Evolutionary conservation across 2,888 invertebrate genomes (phyloP).

Genomic region (Acanthococcus lagerstroemiae): DNA sequence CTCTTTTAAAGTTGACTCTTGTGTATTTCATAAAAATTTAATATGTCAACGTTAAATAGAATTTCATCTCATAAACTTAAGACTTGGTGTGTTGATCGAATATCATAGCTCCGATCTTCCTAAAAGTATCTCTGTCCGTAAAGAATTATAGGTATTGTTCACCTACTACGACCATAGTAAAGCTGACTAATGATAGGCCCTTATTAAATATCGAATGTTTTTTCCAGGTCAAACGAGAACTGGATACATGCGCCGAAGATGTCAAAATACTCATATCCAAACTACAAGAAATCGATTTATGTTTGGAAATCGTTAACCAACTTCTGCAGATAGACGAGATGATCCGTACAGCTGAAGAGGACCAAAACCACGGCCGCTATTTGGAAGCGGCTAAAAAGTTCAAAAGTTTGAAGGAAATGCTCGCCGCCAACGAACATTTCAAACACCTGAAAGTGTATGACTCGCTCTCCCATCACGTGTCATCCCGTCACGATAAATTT

Average conservation of each 20-base stretch:
- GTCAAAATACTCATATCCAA: slow-evolving; percentile 48
- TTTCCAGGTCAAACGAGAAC: slow-evolving; percentile 48
- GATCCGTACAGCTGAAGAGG: slow-evolving; percentile 41
- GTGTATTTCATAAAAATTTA: no score
- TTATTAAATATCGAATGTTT: neutral
- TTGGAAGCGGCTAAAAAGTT: slow-evolving; percentile 47
- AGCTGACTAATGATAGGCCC: neutral
- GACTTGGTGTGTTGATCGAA: no score
- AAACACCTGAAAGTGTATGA: slow-evolving; percentile 47
- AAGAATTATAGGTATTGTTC: no score
- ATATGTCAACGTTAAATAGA: no score
- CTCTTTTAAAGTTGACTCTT: no score
- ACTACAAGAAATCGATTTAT: slow-evolving; percentile 49
- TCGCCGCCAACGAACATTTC: slow-evolving; percentile 43
- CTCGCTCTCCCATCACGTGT: slow-evolving; percentile 45
- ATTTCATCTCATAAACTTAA: no score
- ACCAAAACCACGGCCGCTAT: slow-evolving; percentile 40
- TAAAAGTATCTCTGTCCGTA: no score
- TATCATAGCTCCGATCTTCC: no score
- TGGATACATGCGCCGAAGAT: slow-evolving; percentile 52
- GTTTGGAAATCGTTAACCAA: slow-evolving; percentile 45
- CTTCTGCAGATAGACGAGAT: slow-evolving; percentile 43
- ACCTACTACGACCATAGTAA: neutral
- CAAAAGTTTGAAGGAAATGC: slow-evolving; percentile 42
- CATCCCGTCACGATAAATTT: slow-evolving; percentile 45